Evolutionary conservation across 2,113 vertebrate genomes (phyloP).

Genomic region (Ancistrus triradiatus): DNA sequence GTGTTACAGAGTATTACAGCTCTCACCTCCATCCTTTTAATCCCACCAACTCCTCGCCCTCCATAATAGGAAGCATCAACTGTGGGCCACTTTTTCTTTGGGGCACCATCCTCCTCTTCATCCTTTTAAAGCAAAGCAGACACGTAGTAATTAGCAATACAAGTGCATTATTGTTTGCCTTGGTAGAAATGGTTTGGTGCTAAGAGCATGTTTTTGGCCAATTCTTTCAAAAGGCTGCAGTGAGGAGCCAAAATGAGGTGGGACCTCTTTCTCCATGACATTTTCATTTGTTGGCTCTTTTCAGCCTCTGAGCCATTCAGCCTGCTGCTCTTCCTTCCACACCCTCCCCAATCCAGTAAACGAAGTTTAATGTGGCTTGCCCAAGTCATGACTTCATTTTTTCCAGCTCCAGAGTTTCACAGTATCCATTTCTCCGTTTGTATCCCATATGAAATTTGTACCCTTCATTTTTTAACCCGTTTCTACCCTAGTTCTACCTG

Average conservation of each 20-base stretch:
- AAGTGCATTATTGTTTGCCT: not conserved
- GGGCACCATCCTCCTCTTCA: constrained; percentile 83
- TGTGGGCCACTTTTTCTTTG: constrained; percentile 80
- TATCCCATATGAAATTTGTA: too few relatives aligned
- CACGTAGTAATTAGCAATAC: not conserved
- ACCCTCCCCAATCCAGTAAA: constrained; percentile 25
- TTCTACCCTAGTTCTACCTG: too few relatives aligned
- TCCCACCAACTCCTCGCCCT: constrained; percentile 92
- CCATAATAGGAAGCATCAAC: constrained; percentile 97
- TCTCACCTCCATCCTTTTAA: constrained; percentile 95
- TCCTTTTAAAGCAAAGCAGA: constrained; percentile 65
- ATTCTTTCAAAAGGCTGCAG: not conserved
- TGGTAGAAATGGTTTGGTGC: not conserved
- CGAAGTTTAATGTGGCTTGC: constrained; percentile 24
- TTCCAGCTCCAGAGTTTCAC: constrained; percentile 35
- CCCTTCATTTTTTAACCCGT: too few relatives aligned
- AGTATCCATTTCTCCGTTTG: not conserved
- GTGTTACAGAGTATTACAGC: too few relatives aligned
- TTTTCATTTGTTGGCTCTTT: constrained; percentile 32
- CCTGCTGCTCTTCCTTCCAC: not conserved
- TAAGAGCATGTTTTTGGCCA: not conserved
- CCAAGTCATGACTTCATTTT: constrained; percentile 41
- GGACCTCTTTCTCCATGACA: constrained; percentile 34
- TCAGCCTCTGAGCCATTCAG: constrained; percentile 3
- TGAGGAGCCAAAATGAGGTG: constrained; percentile 31